These are phyloP conservation scores for Eilema caniola DNA, from an alignment of 2,888 invertebrate species.

Conservation along the genomic window DNA sequence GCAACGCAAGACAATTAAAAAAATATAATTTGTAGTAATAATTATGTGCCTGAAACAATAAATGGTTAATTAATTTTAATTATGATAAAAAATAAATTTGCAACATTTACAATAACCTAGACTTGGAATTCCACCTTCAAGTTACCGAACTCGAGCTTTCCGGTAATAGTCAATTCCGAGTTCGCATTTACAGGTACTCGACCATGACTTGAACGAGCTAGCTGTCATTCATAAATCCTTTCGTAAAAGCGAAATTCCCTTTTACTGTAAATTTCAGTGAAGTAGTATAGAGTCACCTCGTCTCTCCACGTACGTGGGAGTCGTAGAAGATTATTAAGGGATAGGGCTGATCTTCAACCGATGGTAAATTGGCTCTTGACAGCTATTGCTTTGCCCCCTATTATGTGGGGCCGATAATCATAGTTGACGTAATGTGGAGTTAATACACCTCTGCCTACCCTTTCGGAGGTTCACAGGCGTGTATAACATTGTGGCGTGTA, in stretches of 20 bases:
- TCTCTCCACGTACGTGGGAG: too few relatives aligned
- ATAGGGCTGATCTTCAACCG: too few relatives aligned
- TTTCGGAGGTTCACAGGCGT: too few relatives aligned
- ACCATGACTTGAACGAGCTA: neutral
- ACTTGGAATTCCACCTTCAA: slow-evolving; percentile 2
- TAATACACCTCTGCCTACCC: too few relatives aligned
- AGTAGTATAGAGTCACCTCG: too few relatives aligned
- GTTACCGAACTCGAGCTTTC: neutral
- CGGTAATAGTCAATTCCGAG: neutral
- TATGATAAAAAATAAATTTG: neutral
- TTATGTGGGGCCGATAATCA: too few relatives aligned
- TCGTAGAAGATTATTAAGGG: too few relatives aligned
- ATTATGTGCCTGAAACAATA: neutral
- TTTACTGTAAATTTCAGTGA: neutral
- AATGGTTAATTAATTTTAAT: neutral
- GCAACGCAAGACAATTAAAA: neutral
- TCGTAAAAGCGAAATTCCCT: neutral
- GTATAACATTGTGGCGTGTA: too few relatives aligned
- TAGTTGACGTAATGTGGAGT: too few relatives aligned
- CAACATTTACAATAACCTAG: neutral
- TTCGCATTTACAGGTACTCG: neutral
- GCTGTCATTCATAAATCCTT: neutral
- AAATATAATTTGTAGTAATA: too few relatives aligned
- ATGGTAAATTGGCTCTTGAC: neutral
- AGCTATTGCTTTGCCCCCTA: too few relatives aligned